phyloP scores from a whole-genome alignment of 2,113 vertebrate species.

The Neolamprologus modestus region DNA sequence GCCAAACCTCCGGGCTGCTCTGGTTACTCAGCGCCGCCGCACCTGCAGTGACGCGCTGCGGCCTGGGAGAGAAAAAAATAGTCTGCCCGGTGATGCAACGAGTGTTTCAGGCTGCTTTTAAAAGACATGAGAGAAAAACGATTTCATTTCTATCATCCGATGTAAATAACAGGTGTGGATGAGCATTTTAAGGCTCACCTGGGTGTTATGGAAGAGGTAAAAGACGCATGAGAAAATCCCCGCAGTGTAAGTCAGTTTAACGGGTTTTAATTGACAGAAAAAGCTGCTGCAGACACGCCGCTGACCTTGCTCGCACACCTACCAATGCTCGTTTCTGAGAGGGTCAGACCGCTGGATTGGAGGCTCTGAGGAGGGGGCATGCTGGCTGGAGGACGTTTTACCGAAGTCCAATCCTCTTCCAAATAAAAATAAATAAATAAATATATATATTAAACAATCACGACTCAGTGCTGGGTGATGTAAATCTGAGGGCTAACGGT shows the following conservation, averaged over 20 bases:
- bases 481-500: not conserved
- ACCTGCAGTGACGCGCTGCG: constrained; percentile 59
- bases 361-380: constrained; percentile 69
- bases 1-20: not conserved
- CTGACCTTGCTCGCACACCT: constrained; percentile 73
- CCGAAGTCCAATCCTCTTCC: not conserved
- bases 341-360: constrained; percentile 63
- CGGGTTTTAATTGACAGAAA: not conserved
- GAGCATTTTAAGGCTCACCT: not conserved
- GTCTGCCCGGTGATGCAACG: constrained; percentile 6
- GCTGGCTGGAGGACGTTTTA: not conserved
- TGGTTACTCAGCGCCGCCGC: constrained; percentile 15
- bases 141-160: not conserved
- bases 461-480: not conserved
- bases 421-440: not conserved
- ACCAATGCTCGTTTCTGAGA: constrained; percentile 70
- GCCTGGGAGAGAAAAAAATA: constrained; percentile 1
- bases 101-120: not conserved
- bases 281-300: constrained; percentile 18
- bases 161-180: not conserved
- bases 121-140: not conserved
- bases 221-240: not conserved
- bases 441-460: not conserved
- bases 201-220: not conserved
- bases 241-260: not conserved